phyloP scores from a whole-genome alignment of 2,797 vertebrate genomes.

The Amniataba percoides region DNA sequence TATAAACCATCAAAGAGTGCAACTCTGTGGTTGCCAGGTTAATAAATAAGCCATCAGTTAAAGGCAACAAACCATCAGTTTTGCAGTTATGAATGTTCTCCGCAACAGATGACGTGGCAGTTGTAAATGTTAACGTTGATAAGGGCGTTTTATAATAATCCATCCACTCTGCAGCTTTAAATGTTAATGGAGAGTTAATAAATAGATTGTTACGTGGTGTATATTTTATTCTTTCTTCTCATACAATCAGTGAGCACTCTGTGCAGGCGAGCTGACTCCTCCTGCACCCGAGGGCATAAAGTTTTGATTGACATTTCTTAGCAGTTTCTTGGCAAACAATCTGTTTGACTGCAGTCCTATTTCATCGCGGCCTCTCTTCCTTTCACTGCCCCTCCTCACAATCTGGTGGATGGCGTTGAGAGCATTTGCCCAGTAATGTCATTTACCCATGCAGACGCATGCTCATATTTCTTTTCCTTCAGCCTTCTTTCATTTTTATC shows the following conservation, averaged over 20 bases:
- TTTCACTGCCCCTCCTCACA: slow-evolving; percentile 45
- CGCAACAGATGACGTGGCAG: neutral
- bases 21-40: slow-evolving; percentile 7
- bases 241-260: neutral
- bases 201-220: neutral
- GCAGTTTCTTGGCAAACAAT: slow-evolving; percentile 56
- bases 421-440: slow-evolving; percentile 64
- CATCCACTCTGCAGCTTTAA: neutral
- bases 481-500: slow-evolving; percentile 44
- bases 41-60: slow-evolving; percentile 6
- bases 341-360: slow-evolving; percentile 55
- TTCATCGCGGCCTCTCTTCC: slow-evolving; percentile 38
- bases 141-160: neutral
- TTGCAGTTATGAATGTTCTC: neutral
- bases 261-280: slow-evolving; percentile 28
- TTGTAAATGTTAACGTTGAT: neutral
- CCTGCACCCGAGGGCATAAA: slow-evolving; percentile 29
- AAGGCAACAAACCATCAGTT: neutral
- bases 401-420: slow-evolving; percentile 39
- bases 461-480: slow-evolving; percentile 45
- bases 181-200: slow-evolving; percentile 2
- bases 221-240: slow-evolving; percentile 30
- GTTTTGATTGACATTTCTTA: slow-evolving; percentile 63
- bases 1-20: neutral
- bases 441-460: slow-evolving; percentile 61